These are phyloP conservation scores for Euwallacea similis DNA, from an alignment of 1,140 invertebrate genomes.

Conservation along the genomic window DNA sequence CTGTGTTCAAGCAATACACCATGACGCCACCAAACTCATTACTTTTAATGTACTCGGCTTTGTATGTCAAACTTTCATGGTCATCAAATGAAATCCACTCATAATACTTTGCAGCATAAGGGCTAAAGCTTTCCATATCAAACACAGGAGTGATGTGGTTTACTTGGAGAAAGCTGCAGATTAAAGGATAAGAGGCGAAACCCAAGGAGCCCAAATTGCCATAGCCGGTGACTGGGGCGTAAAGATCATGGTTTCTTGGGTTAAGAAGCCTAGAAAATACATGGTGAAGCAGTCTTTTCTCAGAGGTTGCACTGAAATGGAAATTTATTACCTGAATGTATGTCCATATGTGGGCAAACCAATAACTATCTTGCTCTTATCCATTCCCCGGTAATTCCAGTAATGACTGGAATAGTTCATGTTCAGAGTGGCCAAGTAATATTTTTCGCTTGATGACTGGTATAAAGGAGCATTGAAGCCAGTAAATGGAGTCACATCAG, in stretches of 20 bases:
- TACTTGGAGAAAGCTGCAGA: slow-evolving; percentile 66
- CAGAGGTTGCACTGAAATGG: neutral
- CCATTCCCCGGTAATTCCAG: slow-evolving; percentile 79
- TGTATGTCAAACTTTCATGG: slow-evolving; percentile 69
- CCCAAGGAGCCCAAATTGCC: slow-evolving; percentile 68
- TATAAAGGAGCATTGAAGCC: slow-evolving; percentile 82
- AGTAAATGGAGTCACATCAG: slow-evolving; percentile 75
- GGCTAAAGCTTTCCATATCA: slow-evolving; percentile 71
- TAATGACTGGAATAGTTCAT: slow-evolving; percentile 81
- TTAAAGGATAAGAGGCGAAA: slow-evolving; percentile 69
- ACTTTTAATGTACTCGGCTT: slow-evolving; percentile 68
- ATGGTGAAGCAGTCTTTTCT: neutral
- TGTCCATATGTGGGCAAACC: slow-evolving; percentile 91
- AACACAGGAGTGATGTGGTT: slow-evolving; percentile 59
- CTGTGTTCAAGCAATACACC: slow-evolving; percentile 75
- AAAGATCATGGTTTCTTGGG: slow-evolving; percentile 64
- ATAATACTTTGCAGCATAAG: slow-evolving; percentile 71
- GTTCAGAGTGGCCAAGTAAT: slow-evolving; percentile 73
- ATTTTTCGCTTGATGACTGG: slow-evolving; percentile 60
- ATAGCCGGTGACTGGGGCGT: slow-evolving; percentile 70
- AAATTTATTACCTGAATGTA: slow-evolving; percentile 64
- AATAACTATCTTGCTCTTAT: slow-evolving; percentile 79
- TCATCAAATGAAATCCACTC: slow-evolving; percentile 93
- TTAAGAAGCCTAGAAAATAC: slow-evolving; percentile 64
- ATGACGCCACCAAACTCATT: slow-evolving; percentile 71